phyloP scores from a whole-genome alignment of 2,113 vertebrate species.

The Verasper variegatus region DNA sequence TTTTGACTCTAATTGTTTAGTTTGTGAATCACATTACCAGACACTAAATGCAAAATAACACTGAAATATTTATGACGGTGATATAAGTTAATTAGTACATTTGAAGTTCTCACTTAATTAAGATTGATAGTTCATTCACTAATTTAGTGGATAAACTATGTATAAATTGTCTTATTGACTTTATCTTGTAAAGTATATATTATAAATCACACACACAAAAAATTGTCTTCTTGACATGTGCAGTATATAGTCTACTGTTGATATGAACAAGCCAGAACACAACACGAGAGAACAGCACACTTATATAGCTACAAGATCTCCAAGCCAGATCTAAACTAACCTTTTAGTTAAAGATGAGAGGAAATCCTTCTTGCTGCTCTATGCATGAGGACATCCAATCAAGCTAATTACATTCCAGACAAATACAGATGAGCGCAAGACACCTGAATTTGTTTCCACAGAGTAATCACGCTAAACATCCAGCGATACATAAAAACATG shows the following conservation, averaged over 20 bases:
- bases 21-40: too few relatives aligned
- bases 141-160: too few relatives aligned
- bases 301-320: not conserved
- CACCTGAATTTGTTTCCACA: slow-evolving; percentile 45
- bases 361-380: slow-evolving; percentile 42
- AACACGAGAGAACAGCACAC: not conserved
- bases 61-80: not conserved
- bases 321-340: slow-evolving; percentile 18
- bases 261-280: too few relatives aligned
- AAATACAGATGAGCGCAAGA: slow-evolving; percentile 43
- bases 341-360: slow-evolving; percentile 34
- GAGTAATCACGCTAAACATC: slow-evolving; percentile 39
- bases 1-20: too few relatives aligned
- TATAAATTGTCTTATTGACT: too few relatives aligned
- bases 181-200: too few relatives aligned
- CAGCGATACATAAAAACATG: slow-evolving; percentile 55
- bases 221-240: not conserved
- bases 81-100: not conserved
- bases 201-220: not conserved
- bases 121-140: not conserved
- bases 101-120: not conserved
- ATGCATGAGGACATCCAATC: slow-evolving; percentile 66
- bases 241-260: not conserved
- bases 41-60: not conserved
- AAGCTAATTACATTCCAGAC: slow-evolving; percentile 57